Percentiles rank a stretch among this genome's conserved stretches.
Conservation (phyloP, 2,797 vertebrate species). For the Urocyon cinereoargenteus region DNA sequence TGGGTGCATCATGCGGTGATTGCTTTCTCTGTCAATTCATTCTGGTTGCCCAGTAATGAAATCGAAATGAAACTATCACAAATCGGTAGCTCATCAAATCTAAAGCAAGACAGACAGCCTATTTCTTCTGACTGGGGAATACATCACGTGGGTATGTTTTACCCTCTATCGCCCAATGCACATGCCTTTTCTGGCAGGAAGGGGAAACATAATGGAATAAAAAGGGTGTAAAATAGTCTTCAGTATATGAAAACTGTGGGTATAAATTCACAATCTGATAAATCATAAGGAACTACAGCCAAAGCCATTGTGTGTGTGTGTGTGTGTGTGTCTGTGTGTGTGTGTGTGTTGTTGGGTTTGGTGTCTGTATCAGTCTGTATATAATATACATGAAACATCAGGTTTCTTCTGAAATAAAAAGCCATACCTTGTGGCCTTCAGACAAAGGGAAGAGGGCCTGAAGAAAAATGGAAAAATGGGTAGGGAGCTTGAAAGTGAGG, state of each 20-base stretch:
- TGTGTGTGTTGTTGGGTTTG: not conserved
- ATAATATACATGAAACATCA: not conserved
- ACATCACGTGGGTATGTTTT: not conserved
- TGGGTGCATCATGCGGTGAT: conserved; percentile 78
- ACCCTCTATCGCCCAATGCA: not conserved
- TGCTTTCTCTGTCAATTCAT: conserved; percentile 83
- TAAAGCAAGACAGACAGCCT: conserved; percentile 72
- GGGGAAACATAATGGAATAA: not conserved
- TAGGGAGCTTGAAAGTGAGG: not conserved
- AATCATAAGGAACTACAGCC: not conserved
- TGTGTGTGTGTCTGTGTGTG: not conserved
- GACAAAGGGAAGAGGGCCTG: not conserved
- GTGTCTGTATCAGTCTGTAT: not conserved
- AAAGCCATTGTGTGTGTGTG: not conserved
- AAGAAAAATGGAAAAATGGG: not conserved
- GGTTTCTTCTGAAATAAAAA: conserved; percentile 17
- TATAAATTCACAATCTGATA: not conserved
- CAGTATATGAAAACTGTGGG: not conserved
- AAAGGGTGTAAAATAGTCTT: not conserved
- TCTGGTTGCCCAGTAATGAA: conserved; percentile 82
- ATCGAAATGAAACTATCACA: conserved; percentile 82
- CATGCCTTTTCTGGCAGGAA: not conserved
- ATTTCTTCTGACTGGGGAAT: conserved; percentile 43
- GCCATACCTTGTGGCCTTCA: not conserved
- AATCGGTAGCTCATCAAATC: conserved; percentile 82